These are phyloP conservation scores for Reticulitermes lucifugus DNA, from an alignment of 2,888 invertebrate genomes.

Conservation along the genomic window DNA sequence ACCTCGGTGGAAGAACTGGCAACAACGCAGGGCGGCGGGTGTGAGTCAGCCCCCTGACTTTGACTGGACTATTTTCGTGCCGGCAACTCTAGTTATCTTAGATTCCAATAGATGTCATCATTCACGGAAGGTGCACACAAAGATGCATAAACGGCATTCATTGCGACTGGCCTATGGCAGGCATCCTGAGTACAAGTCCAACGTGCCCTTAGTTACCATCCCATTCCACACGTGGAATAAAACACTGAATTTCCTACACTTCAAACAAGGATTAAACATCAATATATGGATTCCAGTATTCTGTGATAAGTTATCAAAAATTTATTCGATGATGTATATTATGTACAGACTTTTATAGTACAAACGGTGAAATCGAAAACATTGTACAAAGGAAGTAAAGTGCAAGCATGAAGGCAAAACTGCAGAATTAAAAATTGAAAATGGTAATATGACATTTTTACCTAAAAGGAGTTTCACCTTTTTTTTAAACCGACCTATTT, in stretches of 20 bases:
- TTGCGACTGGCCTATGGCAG: too few relatives aligned
- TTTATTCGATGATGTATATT: slow-evolving; percentile 54
- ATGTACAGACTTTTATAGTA: slow-evolving; percentile 54
- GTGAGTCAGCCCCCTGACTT: too few relatives aligned
- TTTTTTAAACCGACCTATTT: slow-evolving; percentile 49
- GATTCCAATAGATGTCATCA: too few relatives aligned
- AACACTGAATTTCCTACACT: neutral
- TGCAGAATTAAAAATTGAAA: slow-evolving; percentile 51
- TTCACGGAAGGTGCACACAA: too few relatives aligned
- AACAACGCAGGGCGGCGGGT: too few relatives aligned
- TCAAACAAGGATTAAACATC: slow-evolving; percentile 10
- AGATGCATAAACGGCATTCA: too few relatives aligned
- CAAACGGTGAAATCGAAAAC: slow-evolving; percentile 54
- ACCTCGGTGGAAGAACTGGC: too few relatives aligned
- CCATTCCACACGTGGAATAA: neutral
- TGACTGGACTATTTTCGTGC: too few relatives aligned
- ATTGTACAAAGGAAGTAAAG: slow-evolving; percentile 52
- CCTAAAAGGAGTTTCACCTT: slow-evolving; percentile 42
- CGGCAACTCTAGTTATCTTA: too few relatives aligned
- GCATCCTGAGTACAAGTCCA: too few relatives aligned
- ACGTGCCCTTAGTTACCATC: too few relatives aligned
- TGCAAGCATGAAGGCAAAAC: slow-evolving; percentile 53
- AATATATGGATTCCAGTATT: slow-evolving; percentile 39
- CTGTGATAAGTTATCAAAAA: slow-evolving; percentile 53
- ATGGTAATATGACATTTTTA: slow-evolving; percentile 48